Evolutionary conservation across 2,888 invertebrate species (phyloP).

Genomic region (Morinoia aosen): DNA sequence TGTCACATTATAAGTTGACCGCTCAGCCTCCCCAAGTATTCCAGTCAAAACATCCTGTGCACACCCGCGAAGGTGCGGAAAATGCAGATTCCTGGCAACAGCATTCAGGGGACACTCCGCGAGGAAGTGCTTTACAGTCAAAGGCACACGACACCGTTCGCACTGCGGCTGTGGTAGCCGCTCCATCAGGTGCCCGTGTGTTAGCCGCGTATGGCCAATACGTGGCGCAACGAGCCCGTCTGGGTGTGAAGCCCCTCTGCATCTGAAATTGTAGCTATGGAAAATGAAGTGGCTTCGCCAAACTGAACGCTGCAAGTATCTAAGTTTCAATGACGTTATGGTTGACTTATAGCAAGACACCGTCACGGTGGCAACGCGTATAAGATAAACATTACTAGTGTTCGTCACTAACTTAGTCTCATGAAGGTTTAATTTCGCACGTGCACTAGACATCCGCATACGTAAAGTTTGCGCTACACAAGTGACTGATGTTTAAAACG

Average conservation of each 20-base stretch:
- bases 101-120: too few relatives aligned
- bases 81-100: too few relatives aligned
- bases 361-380: background rate
- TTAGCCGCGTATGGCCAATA: too few relatives aligned
- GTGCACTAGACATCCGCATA: background rate
- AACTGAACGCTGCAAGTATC: background rate
- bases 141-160: too few relatives aligned
- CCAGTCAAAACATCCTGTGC: too few relatives aligned
- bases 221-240: too few relatives aligned
- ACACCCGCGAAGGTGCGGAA: too few relatives aligned
- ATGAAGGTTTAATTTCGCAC: background rate
- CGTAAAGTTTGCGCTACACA: background rate
- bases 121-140: too few relatives aligned
- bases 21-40: too few relatives aligned
- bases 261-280: background rate
- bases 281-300: background rate
- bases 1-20: too few relatives aligned
- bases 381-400: background rate
- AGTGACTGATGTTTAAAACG: background rate
- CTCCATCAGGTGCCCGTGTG: too few relatives aligned
- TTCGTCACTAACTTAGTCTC: background rate
- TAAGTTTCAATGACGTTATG: background rate
- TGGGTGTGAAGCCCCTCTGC: constrained; percentile 34
- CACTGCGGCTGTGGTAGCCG: too few relatives aligned
- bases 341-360: background rate